phyloP scores from a whole-genome alignment of 2,888 invertebrate species.

The Pristionchus exspectatus region DNA sequence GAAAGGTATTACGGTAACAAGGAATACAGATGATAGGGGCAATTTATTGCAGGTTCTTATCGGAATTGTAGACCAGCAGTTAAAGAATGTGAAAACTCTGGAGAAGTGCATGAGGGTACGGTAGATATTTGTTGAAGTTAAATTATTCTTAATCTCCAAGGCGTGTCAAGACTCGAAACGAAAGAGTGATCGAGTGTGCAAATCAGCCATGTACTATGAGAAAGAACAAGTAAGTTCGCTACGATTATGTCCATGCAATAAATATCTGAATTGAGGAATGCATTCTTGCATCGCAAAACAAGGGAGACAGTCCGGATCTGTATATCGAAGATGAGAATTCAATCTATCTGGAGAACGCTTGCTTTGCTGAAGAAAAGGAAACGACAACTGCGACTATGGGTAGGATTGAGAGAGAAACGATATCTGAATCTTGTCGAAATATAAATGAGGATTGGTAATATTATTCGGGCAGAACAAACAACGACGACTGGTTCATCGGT shows the following conservation, averaged over 20 bases:
- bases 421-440: not conserved
- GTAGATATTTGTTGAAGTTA: slow-evolving; percentile 24
- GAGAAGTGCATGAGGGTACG: slow-evolving; percentile 65
- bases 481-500: not conserved
- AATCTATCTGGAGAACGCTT: slow-evolving; percentile 68
- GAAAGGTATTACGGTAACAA: slow-evolving; percentile 57
- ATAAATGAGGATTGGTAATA: not conserved
- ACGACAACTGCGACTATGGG: slow-evolving; percentile 43
- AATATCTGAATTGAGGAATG: slow-evolving; percentile 63
- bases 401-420: not conserved
- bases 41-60: slow-evolving; percentile 62
- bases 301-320: slow-evolving; percentile 66
- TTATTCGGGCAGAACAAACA: not conserved
- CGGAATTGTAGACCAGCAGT: slow-evolving; percentile 71
- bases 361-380: slow-evolving; percentile 60
- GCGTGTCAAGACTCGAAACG: slow-evolving; percentile 64
- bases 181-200: slow-evolving; percentile 65
- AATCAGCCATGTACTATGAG: slow-evolving; percentile 70
- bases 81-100: slow-evolving; percentile 64
- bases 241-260: not conserved
- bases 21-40: not conserved
- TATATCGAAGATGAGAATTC: slow-evolving; percentile 71
- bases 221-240: slow-evolving; percentile 66
- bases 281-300: slow-evolving; percentile 70
- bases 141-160: not conserved